phyloP scores from a whole-genome alignment of 1,140 invertebrate species.

The Drosophila sulfurigaster region DNA sequence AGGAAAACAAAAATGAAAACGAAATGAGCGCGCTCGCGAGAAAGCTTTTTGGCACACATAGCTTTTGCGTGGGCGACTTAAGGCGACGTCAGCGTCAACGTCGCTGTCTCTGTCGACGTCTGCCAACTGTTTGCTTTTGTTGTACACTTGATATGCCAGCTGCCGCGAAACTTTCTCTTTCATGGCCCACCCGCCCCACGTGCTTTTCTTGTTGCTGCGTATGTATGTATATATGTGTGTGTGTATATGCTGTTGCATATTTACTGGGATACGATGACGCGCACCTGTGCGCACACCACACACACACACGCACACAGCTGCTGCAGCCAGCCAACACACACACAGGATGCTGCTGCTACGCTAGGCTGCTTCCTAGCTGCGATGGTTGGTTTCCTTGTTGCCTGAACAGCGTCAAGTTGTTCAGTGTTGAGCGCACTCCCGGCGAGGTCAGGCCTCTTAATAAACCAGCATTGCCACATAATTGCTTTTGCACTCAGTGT shows the following conservation, averaged over 20 bases:
- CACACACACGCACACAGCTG: slow-evolving; percentile 22
- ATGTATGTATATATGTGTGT: neutral
- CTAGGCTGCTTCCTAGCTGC: slow-evolving; percentile 28
- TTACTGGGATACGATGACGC: slow-evolving; percentile 61
- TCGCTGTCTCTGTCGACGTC: slow-evolving; percentile 48
- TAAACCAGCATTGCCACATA: slow-evolving; percentile 1
- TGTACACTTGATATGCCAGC: slow-evolving; percentile 54
- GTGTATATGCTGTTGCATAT: slow-evolving; percentile 64
- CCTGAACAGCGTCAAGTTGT: slow-evolving; percentile 42
- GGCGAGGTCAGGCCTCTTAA: slow-evolving; percentile 62
- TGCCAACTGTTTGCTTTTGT: slow-evolving; percentile 79
- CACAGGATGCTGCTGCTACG: slow-evolving; percentile 55
- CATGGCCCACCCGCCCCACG: slow-evolving; percentile 11
- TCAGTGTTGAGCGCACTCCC: slow-evolving; percentile 64
- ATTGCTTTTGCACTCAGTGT: slow-evolving; percentile 23
- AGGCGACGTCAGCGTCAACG: slow-evolving; percentile 36
- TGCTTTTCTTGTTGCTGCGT: neutral
- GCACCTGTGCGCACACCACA: slow-evolving; percentile 43
- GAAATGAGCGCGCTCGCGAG: slow-evolving; percentile 13
- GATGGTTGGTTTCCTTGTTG: slow-evolving; percentile 36
- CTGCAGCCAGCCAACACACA: slow-evolving; percentile 26
- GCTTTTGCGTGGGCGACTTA: slow-evolving; percentile 80
- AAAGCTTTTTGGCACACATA: slow-evolving; percentile 29
- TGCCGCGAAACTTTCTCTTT: slow-evolving; percentile 57
- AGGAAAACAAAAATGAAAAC: slow-evolving; percentile 28